Evolutionary conservation across 1,140 invertebrate species (phyloP), one percentile per base, ranked within the genome.

Genomic region (Pseudomyrmex dendroicus): DNA sequence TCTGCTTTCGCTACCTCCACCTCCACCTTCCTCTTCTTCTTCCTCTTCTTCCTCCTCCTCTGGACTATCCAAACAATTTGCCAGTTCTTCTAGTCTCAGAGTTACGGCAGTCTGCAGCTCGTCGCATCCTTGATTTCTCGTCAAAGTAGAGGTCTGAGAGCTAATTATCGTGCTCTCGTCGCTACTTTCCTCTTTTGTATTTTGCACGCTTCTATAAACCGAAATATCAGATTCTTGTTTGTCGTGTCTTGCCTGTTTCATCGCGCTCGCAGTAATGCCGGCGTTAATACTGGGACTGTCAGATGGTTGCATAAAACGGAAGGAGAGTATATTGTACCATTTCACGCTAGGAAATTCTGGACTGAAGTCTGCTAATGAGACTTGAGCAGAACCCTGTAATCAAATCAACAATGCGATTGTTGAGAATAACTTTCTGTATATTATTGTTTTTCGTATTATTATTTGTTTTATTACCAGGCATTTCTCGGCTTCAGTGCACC

Each of bases 101-200:
- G 95, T 95, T 4, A 96, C 95, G 20, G 95, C 95, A 2, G 95
- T 95, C 73, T 95, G 95, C 63, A 96, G 89, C 76, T 95, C 94
- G 66, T 95, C 93, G 73, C 94, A 95, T 89, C 96, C 97, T 95
- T 98, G 97, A 94, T 98, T 99, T 89, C 98, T 96, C 9, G 98
- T 99, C 2, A 99, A 95, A 0, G 98, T 99, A 1, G 98, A 99
- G 0, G 98, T 99, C 94, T 99, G 98, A 20, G 98, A 98, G 17
- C 98, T 99, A 77, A 99, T 99, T 78, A 99, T 98, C 0, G 98
- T 99, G 12, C 98, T 98, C 91, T 99, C 98, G 93, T 99, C 98
- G 82, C 98, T 99, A 88, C 98, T 99, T 93, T 99, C 98, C 92
- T 99, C 98, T 91, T 97, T 95, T 17, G 92, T 90, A 84, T 95